Evolutionary conservation across 2,113 vertebrate genomes (phyloP).

Genomic region (Coreoperca whiteheadi): DNA sequence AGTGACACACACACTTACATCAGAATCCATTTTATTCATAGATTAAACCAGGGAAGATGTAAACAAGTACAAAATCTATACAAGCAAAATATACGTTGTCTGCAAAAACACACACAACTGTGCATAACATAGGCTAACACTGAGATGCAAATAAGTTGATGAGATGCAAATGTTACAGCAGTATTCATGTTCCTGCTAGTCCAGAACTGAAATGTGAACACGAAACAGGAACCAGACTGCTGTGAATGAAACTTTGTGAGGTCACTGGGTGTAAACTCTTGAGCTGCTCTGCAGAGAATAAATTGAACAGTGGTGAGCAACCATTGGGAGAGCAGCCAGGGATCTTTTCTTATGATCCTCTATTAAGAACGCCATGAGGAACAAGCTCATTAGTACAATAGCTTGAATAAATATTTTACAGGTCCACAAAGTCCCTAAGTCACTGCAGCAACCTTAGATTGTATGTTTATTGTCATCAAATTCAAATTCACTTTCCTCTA

Average conservation of each 20-base stretch:
- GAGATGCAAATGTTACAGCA: background rate
- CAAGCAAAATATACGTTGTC: background rate
- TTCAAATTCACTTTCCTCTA: background rate
- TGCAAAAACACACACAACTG: background rate
- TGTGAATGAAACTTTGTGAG: constrained; percentile 16
- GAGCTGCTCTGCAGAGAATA: constrained; percentile 9
- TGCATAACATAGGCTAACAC: background rate
- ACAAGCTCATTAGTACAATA: constrained; percentile 22
- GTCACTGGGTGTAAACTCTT: constrained; percentile 57
- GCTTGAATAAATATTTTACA: constrained; percentile 38
- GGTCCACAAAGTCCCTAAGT: background rate
- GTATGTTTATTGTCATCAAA: too few species aligned
- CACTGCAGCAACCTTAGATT: background rate
- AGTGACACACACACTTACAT: constrained; percentile 29
- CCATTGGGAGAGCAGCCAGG: constrained; percentile 21
- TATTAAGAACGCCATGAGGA: background rate
- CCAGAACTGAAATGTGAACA: constrained; percentile 17
- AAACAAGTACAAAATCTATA: background rate
- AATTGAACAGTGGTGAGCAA: constrained; percentile 39
- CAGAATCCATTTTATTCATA: constrained; percentile 18
- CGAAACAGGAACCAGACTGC: constrained; percentile 50
- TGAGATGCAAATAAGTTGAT: background rate
- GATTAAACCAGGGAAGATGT: background rate
- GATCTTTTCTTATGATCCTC: constrained; percentile 12
- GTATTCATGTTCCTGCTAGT: background rate